phyloP scores from a whole-genome alignment of 2,113 vertebrate genomes.

The Tylochromis polylepis region DNA sequence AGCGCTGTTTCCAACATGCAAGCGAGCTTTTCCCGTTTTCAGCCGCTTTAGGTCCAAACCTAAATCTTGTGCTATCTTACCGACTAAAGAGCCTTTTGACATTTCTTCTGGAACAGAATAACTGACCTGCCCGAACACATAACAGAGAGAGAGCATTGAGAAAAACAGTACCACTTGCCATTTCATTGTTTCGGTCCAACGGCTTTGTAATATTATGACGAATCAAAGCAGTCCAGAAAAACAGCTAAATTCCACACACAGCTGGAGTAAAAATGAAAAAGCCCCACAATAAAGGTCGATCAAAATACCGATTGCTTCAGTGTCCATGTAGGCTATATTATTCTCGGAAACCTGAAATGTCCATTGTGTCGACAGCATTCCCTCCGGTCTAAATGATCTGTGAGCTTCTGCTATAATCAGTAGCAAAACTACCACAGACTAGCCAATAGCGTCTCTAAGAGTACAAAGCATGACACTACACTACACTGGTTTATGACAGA shows the following conservation, averaged over 20 bases:
- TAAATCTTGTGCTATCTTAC: conserved; percentile 66
- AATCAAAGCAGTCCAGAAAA: not conserved
- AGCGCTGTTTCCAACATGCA: conserved; percentile 60
- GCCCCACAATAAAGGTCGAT: not conserved
- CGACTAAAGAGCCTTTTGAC: conserved; percentile 65
- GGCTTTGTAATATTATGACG: not conserved
- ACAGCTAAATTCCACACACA: not conserved
- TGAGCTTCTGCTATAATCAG: not conserved
- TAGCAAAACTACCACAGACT: conserved; percentile 27
- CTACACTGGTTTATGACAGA: fast-evolving
- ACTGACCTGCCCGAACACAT: conserved; percentile 44
- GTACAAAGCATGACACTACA: conserved; percentile 76
- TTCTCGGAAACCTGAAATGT: not conserved
- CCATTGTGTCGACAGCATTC: not conserved
- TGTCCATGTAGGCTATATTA: not conserved
- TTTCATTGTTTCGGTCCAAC: not conserved
- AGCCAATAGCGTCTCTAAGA: conserved; percentile 86
- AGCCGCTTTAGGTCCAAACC: conserved; percentile 58
- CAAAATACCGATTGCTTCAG: not conserved
- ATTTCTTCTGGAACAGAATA: conserved; percentile 73
- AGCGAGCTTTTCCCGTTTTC: conserved; percentile 38
- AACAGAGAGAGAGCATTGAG: not conserved
- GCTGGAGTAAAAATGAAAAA: fast-evolving
- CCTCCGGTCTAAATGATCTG: not conserved
- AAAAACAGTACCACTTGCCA: conserved; percentile 20